A percentile compares a stretch with the other conserved stretches of the same genome.
These are phyloP conservation scores for Equus przewalskii DNA, from an alignment of 2,113 vertebrate genomes.

Conservation along the genomic window DNA sequence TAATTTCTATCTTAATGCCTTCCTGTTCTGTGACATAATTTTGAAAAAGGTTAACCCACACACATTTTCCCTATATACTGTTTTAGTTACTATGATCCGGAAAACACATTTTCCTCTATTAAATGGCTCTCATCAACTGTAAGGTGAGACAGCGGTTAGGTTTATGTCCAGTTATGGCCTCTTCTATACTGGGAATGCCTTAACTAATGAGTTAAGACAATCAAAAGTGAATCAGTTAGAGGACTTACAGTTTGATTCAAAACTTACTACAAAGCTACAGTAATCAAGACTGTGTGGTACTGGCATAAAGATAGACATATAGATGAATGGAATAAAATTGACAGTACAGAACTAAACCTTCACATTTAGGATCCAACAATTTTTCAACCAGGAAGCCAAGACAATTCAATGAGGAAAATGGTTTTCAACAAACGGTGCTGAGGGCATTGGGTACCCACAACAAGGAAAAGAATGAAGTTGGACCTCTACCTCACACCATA, in stretches of 20 bases:
- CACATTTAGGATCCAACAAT: not conserved
- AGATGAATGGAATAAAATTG: not conserved
- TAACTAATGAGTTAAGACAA: not conserved
- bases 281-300: not conserved
- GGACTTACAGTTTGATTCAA: not conserved
- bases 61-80: not conserved
- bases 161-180: not conserved
- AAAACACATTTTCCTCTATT: not conserved
- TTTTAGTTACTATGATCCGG: not conserved
- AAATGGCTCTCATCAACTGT: not conserved
- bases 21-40: not conserved
- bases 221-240: not conserved
- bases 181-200: not conserved
- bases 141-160: not conserved
- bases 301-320: not conserved
- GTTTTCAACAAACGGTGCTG: not conserved
- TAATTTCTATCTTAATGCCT: not conserved
- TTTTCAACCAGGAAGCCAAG: conserved; percentile 19
- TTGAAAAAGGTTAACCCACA: not conserved
- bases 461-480: not conserved
- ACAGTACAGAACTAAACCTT: not conserved
- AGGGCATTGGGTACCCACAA: not conserved
- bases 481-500: not conserved
- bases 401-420: not conserved
- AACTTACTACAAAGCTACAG: not conserved